Evolutionary conservation across 2,888 invertebrate genomes (phyloP).

Genomic region (Hyppa rectilinea): DNA sequence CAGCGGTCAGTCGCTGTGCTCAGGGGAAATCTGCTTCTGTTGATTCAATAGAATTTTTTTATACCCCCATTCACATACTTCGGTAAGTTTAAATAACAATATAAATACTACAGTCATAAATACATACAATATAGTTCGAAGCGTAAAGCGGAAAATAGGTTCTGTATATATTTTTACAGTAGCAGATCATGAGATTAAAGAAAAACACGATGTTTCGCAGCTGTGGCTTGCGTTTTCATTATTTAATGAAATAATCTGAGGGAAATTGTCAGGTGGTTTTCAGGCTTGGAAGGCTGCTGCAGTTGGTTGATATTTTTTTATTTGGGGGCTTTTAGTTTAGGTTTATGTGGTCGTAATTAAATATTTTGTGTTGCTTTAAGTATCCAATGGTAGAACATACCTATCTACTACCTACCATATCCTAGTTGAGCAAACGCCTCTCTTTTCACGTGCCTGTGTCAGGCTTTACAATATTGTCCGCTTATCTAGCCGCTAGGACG

Average conservation of each 20-base stretch:
- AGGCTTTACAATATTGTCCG: too few relatives aligned
- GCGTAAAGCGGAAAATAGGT: slow-evolving; percentile 1
- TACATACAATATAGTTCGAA: slow-evolving; percentile 11
- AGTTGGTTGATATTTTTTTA: neutral
- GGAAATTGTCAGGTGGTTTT: slow-evolving; percentile 12
- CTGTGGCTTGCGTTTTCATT: slow-evolving; percentile 24
- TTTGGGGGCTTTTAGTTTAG: neutral
- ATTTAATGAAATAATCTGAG: slow-evolving; percentile 5
- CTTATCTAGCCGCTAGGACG: too few relatives aligned
- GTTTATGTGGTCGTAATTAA: neutral
- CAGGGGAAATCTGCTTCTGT: slow-evolving; percentile 84
- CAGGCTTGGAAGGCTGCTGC: neutral
- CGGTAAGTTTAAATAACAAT: slow-evolving; percentile 77
- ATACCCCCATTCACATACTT: slow-evolving; percentile 70
- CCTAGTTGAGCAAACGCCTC: too few relatives aligned
- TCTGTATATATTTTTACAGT: slow-evolving; percentile 15
- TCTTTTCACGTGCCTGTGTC: too few relatives aligned
- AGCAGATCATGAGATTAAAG: slow-evolving; percentile 18
- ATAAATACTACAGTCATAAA: slow-evolving; percentile 70
- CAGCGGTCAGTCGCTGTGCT: slow-evolving; percentile 78
- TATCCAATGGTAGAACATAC: too few relatives aligned
- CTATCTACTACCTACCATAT: too few relatives aligned
- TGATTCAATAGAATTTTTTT: slow-evolving; percentile 85
- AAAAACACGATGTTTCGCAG: slow-evolving; percentile 25
- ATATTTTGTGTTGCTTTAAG: too few relatives aligned